Base-by-base conservation (phyloP, 92 coral and sea anemone genomes). In the Paragorgia papillata region DNA sequence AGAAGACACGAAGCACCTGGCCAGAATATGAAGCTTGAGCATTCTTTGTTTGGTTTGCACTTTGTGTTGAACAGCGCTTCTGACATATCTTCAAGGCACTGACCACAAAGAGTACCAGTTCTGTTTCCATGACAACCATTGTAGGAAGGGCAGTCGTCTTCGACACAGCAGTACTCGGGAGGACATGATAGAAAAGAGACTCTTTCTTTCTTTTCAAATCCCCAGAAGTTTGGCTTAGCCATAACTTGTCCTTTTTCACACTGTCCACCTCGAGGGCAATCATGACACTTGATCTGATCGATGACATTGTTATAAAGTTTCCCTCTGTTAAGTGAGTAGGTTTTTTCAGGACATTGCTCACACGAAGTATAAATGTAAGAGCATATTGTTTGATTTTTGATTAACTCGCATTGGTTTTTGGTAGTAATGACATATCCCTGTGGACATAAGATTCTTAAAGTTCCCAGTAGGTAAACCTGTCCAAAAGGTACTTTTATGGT, bases 81-180 rank as follows among this genome's bases (percentile, higher is more conserved):
- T 5, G 76, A 69, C 76, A 69, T 69, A 41, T 60, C 76, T 5
- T 9, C 25, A 18, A 60, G 35, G 21, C 76, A 69, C 14, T 40
- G 44, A 1, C 76, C 76, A 31, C 76, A 69, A 29, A 69, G 76
- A 54, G 76, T 49, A 2, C 76, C 76, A 31, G 76, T 69, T 69
- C 76, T 13, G 76, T 48, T 69, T 1, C 76, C 76, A n/a, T 69
- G 60, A 35, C 76, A 69, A 48, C 76, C 54, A 48, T 69, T 18
- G 31, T 48, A 69, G 7, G 37, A 43, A 22, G 19, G 33, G 61
- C 76, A 69, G 49, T 69, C 60, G 7, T 69, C 49, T 21, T 37
- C 27, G 54, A 27, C 48, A 33, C 76, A 69, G 44, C 76, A 69
- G 49, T 69, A 69, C 19, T 35, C 61, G 43, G 76, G 76, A 34